phyloP scores from a whole-genome alignment of 2,888 invertebrate genomes.

The Pandemis cinnamomeana region DNA sequence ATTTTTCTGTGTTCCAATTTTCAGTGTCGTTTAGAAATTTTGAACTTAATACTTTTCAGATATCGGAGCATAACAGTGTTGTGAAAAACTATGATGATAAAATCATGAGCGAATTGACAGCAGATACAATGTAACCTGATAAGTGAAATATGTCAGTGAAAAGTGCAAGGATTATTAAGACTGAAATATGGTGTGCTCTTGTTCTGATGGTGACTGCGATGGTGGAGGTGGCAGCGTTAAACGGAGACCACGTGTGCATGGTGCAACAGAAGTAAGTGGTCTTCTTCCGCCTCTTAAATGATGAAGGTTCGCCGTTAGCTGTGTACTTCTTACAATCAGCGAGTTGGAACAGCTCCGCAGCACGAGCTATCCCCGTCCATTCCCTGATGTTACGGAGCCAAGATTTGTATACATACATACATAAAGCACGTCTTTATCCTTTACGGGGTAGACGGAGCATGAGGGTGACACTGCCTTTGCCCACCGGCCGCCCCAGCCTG shows the following conservation, averaged over 20 bases:
- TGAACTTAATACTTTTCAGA: background rate
- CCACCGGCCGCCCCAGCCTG: too few species aligned
- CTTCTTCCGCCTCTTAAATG: background rate
- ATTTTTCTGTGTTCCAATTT: too few species aligned
- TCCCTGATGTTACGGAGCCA: too few species aligned
- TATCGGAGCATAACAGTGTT: background rate
- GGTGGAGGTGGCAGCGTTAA: slow-evolving; percentile 62
- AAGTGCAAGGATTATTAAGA: slow-evolving; percentile 53
- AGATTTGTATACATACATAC: too few species aligned
- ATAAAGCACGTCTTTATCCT: too few species aligned
- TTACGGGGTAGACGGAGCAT: too few species aligned
- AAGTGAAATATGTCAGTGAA: slow-evolving; percentile 48
- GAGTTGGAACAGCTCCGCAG: too few species aligned
- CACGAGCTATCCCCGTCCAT: too few species aligned
- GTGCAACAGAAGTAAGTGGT: slow-evolving; percentile 80
- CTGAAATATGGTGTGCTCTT: slow-evolving; percentile 61
- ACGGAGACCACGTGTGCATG: slow-evolving; percentile 80
- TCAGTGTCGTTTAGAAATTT: too few species aligned
- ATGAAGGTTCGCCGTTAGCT: too few species aligned
- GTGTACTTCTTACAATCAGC: too few species aligned
- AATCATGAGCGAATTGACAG: background rate
- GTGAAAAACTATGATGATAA: background rate
- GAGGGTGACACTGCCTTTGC: too few species aligned
- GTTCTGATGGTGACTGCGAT: slow-evolving; percentile 53
- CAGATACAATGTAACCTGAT: slow-evolving; percentile 46